Percentiles rank a stretch among this genome's conserved stretches.
Evolutionary conservation across 2,888 invertebrate species (phyloP).

Genomic region (Leptopterna dolabrata): DNA sequence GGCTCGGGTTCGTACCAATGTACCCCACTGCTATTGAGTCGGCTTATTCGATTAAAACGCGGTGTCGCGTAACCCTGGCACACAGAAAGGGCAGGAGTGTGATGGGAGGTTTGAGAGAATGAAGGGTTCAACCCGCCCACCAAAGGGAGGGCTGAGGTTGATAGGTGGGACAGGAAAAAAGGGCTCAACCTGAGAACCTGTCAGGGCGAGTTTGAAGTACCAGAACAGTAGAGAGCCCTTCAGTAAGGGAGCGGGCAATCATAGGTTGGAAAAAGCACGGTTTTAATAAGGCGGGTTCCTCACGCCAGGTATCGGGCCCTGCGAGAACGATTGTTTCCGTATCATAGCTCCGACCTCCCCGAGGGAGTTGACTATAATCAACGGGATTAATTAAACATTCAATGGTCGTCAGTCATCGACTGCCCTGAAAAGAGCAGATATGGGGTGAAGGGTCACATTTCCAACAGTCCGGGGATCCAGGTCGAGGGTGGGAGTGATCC

Average conservation of each 20-base stretch:
- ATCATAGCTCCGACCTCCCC: not conserved
- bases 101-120: not conserved
- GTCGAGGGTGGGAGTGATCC: not conserved
- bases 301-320: not conserved
- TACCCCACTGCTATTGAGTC: not conserved
- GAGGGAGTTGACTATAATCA: not conserved
- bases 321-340: not conserved
- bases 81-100: not conserved
- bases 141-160: slow-evolving; percentile 1
- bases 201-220: slow-evolving; percentile 2
- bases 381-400: not conserved
- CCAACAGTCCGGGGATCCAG: not conserved
- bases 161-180: not conserved
- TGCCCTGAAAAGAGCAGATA: not conserved
- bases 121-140: not conserved
- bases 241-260: not conserved
- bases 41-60: not conserved
- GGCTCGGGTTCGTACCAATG: not conserved
- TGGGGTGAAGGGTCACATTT: not conserved
- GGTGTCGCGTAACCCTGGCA: not conserved
- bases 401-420: not conserved
- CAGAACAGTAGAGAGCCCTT: not conserved
- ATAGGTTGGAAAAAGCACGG: not conserved
- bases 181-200: slow-evolving; percentile 7
- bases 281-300: not conserved